A percentile compares a stretch with the other conserved stretches of the same genome.
These are phyloP conservation scores for Copidosoma aretas DNA, from an alignment of 2,888 invertebrate species.

Conservation along the genomic window DNA sequence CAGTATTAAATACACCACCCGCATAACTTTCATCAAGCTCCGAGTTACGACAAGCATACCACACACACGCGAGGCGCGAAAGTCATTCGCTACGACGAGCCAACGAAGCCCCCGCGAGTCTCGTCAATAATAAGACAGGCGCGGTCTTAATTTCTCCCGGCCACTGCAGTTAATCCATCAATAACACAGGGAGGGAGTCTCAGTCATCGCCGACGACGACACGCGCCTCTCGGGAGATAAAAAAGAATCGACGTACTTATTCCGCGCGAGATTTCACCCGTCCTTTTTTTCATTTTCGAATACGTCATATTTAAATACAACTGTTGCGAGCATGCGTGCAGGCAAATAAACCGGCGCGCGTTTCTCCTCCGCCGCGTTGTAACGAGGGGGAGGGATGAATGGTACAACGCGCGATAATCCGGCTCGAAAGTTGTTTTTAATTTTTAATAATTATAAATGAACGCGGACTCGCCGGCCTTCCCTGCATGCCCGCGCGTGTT, in stretches of 20 bases:
- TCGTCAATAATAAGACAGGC: neutral
- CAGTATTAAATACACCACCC: too few relatives aligned
- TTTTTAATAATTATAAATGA: neutral
- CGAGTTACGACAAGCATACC: too few relatives aligned
- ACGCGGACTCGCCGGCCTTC: too few relatives aligned
- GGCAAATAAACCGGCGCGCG: neutral
- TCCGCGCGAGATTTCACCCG: constrained; percentile 10
- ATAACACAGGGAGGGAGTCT: constrained; percentile 14
- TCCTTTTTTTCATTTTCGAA: neutral
- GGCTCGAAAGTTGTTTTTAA: constrained; percentile 1
- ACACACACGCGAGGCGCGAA: too few relatives aligned
- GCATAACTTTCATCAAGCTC: too few relatives aligned
- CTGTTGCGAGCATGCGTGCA: neutral
- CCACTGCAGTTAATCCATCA: constrained; percentile 8
- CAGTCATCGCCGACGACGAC: constrained; percentile 14
- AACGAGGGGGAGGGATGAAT: neutral
- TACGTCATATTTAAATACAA: too few relatives aligned
- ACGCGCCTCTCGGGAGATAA: neutral
- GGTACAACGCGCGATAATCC: neutral
- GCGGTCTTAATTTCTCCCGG: constrained; percentile 1
- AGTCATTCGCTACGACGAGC: too few relatives aligned
- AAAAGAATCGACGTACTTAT: neutral
- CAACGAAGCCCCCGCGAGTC: too few relatives aligned
- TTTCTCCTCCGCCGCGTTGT: neutral
- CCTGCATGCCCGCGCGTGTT: neutral